phyloP scores from a whole-genome alignment of 2,113 vertebrate genomes.

The Cryptotis parvus region DNA sequence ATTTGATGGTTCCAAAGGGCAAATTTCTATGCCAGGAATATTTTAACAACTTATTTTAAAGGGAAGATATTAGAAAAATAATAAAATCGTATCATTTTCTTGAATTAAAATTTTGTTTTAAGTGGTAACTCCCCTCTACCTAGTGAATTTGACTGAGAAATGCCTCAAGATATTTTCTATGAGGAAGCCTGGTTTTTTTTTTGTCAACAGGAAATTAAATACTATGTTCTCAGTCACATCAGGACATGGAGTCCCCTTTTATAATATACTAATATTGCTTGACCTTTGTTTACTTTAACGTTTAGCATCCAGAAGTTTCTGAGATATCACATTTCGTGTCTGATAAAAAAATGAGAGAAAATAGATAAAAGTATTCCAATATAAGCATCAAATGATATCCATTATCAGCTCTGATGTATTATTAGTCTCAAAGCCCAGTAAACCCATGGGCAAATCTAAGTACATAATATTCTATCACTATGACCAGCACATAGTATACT shows the following conservation, averaged over 20 bases:
- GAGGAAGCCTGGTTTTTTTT: constrained; percentile 43
- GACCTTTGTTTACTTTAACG: constrained; percentile 39
- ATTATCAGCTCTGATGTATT: not conserved
- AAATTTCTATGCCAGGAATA: constrained; percentile 5
- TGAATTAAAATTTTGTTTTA: constrained; percentile 49
- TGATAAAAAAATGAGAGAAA: constrained; percentile 1
- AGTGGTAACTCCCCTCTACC: constrained; percentile 34
- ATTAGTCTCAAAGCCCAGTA: not conserved
- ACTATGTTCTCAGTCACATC: constrained; percentile 52
- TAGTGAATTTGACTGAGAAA: constrained; percentile 61
- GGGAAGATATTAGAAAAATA: constrained; percentile 56
- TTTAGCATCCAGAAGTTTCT: constrained; percentile 46
- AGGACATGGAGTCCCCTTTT: constrained; percentile 45
- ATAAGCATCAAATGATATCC: not conserved
- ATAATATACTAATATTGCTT: constrained; percentile 48
- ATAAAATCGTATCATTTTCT: constrained; percentile 43
- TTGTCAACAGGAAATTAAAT: constrained; percentile 70
- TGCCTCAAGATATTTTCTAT: constrained; percentile 56
- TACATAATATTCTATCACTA: not conserved
- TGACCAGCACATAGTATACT: not conserved
- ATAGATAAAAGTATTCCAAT: not conserved
- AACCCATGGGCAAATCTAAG: not conserved
- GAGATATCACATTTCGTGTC: constrained; percentile 27
- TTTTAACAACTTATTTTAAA: constrained; percentile 26
- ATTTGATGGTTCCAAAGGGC: constrained; percentile 20